phyloP scores from a whole-genome alignment of 2,113 vertebrate genomes.

The Callorhinus ursinus region DNA sequence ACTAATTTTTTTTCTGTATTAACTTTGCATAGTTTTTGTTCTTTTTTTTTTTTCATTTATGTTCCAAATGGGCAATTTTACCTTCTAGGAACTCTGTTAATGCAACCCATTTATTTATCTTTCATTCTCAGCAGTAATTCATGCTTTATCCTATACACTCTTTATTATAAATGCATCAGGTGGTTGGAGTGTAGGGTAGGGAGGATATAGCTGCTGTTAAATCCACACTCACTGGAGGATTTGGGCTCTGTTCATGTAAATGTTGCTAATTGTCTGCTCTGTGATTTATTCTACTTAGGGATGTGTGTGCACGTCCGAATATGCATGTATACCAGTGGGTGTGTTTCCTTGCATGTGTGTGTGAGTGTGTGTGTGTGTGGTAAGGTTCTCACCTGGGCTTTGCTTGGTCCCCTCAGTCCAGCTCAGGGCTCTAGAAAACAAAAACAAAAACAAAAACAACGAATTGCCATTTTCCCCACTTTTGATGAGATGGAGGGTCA shows the following conservation, averaged over 20 bases:
- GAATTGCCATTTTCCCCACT: background rate
- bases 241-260: background rate
- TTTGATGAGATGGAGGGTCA: background rate
- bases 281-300: background rate
- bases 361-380: background rate
- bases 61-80: background rate
- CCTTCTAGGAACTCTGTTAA: background rate
- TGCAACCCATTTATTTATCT: background rate
- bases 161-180: background rate
- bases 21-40: background rate
- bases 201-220: background rate
- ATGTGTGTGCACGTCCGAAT: background rate
- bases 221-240: background rate
- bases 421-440: background rate
- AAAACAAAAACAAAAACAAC: background rate
- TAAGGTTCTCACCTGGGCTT: background rate
- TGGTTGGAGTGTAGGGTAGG: background rate
- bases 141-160: background rate
- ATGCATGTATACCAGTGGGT: background rate
- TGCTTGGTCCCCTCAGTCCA: background rate
- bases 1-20: background rate
- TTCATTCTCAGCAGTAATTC: background rate
- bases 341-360: background rate
- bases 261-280: background rate
- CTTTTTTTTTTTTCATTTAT: background rate